Evolutionary conservation across 2,888 invertebrate species (phyloP).

Genomic region (Aquatica leii): DNA sequence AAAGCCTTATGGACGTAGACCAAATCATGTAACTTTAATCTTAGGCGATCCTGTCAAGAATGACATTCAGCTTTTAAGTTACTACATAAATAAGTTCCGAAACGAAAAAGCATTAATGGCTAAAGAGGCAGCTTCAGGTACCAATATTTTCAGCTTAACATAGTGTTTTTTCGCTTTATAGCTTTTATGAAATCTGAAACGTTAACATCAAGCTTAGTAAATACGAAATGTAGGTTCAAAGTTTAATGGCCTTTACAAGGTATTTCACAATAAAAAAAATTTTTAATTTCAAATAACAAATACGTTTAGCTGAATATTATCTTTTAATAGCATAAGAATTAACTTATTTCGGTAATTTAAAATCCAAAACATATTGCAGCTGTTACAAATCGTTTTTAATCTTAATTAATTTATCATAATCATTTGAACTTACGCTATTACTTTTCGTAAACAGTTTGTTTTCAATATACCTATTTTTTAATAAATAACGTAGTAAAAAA

Average conservation of each 20-base stretch:
- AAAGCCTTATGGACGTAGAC: conserved; percentile 77
- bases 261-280: not conserved
- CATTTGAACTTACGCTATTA: too few relatives aligned
- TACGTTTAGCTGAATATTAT: too few relatives aligned
- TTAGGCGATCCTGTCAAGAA: conserved; percentile 79
- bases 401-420: too few relatives aligned
- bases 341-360: too few relatives aligned
- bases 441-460: too few relatives aligned
- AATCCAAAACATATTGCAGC: too few relatives aligned
- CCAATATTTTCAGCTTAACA: conserved; percentile 16
- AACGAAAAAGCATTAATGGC: conserved; percentile 61
- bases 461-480: too few relatives aligned
- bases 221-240: not conserved
- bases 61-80: conserved; percentile 87
- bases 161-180: conserved; percentile 1
- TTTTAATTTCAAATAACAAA: too few relatives aligned
- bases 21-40: conserved; percentile 63
- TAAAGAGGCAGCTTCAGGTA: conserved; percentile 40
- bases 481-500: too few relatives aligned
- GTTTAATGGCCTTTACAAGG: not conserved
- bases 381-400: too few relatives aligned
- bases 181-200: conserved; percentile 22
- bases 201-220: not conserved
- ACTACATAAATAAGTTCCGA: conserved; percentile 78
- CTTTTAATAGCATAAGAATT: too few relatives aligned